Conservation (phyloP, 2,888 invertebrate species). For the Drosophila gaucha region DNA sequence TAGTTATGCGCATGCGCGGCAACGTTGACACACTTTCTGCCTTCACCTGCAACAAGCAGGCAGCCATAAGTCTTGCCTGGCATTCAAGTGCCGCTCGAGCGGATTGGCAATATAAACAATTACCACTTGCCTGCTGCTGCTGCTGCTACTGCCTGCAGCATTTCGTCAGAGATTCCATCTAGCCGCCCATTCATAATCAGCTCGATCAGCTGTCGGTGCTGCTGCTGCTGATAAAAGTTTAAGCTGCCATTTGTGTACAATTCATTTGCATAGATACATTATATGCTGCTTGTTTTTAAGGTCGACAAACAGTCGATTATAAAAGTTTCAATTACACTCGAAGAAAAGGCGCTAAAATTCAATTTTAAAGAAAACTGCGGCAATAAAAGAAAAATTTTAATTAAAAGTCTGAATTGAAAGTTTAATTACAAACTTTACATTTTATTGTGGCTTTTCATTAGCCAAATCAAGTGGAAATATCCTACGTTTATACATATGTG, state of each 20-base stretch:
- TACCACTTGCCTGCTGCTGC: slow-evolving; percentile 58
- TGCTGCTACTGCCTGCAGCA: slow-evolving; percentile 48
- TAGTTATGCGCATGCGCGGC: slow-evolving; percentile 71
- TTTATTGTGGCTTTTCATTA: background rate
- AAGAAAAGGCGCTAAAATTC: background rate
- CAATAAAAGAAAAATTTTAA: background rate
- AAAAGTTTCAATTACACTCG: slow-evolving; percentile 1
- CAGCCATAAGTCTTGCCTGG: slow-evolving; percentile 44
- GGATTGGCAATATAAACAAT: slow-evolving; percentile 75
- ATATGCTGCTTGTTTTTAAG: background rate
- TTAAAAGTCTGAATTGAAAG: background rate
- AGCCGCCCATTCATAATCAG: slow-evolving; percentile 38
- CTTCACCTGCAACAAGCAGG: slow-evolving; percentile 46
- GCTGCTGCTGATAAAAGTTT: slow-evolving; percentile 9
- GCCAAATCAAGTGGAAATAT: background rate
- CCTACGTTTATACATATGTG: too few species aligned
- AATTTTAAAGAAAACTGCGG: background rate
- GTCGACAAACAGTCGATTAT: background rate
- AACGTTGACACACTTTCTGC: slow-evolving; percentile 74
- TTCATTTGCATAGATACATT: slow-evolving; percentile 5
- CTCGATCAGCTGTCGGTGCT: slow-evolving; percentile 21
- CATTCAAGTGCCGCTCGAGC: slow-evolving; percentile 59
- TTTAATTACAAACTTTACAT: background rate
- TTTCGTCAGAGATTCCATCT: slow-evolving; percentile 64
- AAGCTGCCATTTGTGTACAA: background rate